These are phyloP conservation scores for Strigamia crassipes DNA, from an alignment of 2,888 invertebrate species.

Conservation along the genomic window DNA sequence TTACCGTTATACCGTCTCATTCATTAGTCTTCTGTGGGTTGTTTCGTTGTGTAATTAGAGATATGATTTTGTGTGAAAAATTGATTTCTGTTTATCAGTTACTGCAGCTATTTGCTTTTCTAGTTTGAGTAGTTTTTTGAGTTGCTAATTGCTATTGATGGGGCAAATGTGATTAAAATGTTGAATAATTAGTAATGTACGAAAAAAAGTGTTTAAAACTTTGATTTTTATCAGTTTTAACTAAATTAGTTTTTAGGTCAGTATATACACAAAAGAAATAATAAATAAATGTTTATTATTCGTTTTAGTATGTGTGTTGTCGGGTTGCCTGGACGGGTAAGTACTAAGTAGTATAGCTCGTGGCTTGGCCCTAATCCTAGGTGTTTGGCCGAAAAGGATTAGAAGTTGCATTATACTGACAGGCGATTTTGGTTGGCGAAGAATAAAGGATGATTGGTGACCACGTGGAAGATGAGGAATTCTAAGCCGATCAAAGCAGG, in stretches of 20 bases:
- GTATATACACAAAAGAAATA: background rate
- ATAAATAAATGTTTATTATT: background rate
- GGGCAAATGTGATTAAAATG: background rate
- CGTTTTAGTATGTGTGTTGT: background rate
- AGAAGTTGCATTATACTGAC: conserved; percentile 11
- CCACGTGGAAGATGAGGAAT: conserved; percentile 11
- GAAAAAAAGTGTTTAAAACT: background rate
- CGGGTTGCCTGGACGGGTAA: background rate
- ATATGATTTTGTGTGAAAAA: conserved; percentile 11
- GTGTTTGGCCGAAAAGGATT: conserved; percentile 11
- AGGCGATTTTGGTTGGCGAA: background rate
- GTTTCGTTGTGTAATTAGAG: background rate
- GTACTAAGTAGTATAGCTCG: background rate
- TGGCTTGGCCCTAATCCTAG: conserved; percentile 5
- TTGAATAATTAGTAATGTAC: conserved; percentile 5
- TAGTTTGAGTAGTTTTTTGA: background rate
- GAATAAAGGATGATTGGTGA: conserved; percentile 17
- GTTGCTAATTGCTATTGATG: conserved; percentile 4
- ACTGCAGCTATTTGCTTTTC: background rate
- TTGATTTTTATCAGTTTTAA: background rate
- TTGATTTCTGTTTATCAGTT: conserved; percentile 2
- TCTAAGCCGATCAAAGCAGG: conserved; percentile 6
- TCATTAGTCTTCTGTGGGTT: conserved; percentile 21
- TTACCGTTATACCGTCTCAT: background rate
- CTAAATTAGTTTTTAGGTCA: background rate